A percentile compares a stretch with the other conserved stretches of the same genome.
Evolutionary conservation across 2,113 vertebrate genomes (phyloP).

Genomic region (Chiloscyllium plagiosum): DNA sequence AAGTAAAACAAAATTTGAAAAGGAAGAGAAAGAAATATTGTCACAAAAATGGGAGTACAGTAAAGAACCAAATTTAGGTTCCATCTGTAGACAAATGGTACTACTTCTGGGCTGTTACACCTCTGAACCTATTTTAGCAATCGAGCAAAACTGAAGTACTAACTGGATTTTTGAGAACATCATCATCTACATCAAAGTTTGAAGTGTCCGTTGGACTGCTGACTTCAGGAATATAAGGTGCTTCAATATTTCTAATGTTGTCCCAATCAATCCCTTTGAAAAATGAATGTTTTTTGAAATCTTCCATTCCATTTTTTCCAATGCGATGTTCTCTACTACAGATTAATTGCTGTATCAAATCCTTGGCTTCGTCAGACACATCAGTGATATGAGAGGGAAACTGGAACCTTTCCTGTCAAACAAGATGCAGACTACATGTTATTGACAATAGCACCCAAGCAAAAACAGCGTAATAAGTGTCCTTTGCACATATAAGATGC

Average conservation of each 20-base stretch:
- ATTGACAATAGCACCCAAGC: not conserved
- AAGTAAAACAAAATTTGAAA: not conserved
- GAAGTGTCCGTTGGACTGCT: slow-evolving; percentile 96
- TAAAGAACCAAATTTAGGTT: not conserved
- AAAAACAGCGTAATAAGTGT: not conserved
- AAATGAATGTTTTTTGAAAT: slow-evolving; percentile 85
- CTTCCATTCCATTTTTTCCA: slow-evolving; percentile 82
- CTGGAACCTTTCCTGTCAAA: slow-evolving; percentile 83
- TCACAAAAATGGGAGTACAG: not conserved
- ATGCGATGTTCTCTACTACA: slow-evolving; percentile 82
- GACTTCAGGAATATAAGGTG: slow-evolving; percentile 93
- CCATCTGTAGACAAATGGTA: not conserved
- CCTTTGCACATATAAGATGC: not conserved
- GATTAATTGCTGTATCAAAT: slow-evolving; percentile 88
- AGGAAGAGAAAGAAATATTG: not conserved
- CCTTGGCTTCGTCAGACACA: slow-evolving; percentile 88
- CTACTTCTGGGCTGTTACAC: not conserved
- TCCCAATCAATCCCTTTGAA: slow-evolving; percentile 89
- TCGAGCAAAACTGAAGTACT: slow-evolving; percentile 45
- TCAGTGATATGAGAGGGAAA: slow-evolving; percentile 84
- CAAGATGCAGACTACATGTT: not conserved
- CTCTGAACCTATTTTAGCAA: not conserved
- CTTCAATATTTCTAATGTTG: slow-evolving; percentile 78
- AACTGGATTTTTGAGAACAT: slow-evolving; percentile 84
- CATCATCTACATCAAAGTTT: slow-evolving; percentile 95